These are phyloP conservation scores for Lasioglossum zephyrum DNA, from an alignment of 2,888 invertebrate species.

Conservation along the genomic window DNA sequence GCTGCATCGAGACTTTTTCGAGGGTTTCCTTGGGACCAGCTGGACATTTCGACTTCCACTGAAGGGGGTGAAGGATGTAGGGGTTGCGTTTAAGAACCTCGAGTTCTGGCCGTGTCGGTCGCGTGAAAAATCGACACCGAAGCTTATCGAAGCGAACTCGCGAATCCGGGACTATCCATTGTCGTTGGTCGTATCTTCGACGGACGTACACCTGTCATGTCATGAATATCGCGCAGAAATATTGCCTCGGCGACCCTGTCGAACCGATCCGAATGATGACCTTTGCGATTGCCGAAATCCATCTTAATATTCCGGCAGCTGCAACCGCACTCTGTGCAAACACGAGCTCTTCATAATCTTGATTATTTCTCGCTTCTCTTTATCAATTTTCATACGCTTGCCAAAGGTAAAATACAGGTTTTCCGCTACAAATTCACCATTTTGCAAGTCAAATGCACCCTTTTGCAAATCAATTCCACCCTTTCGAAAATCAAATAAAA, in stretches of 20 bases:
- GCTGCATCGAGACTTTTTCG: slow-evolving; percentile 52
- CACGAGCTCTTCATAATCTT: neutral
- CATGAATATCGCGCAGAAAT: slow-evolving; percentile 39
- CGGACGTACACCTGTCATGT: slow-evolving; percentile 55
- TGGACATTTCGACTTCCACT: slow-evolving; percentile 64
- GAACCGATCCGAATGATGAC: neutral
- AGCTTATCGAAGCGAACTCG: slow-evolving; percentile 47
- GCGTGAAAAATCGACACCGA: slow-evolving; percentile 61
- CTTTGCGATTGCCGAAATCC: neutral
- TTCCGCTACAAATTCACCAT: no score
- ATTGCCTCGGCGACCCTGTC: slow-evolving; percentile 24
- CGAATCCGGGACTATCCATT: slow-evolving; percentile 38
- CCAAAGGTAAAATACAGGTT: no score
- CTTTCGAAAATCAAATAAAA: no score
- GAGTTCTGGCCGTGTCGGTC: slow-evolving; percentile 50
- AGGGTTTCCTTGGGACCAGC: slow-evolving; percentile 43
- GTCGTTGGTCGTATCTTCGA: slow-evolving; percentile 59
- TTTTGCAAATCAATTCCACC: no score
- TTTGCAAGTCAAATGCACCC: no score
- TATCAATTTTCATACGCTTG: neutral
- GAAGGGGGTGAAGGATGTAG: neutral
- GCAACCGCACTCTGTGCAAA: neutral
- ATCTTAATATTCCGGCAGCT: neutral
- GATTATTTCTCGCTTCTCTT: neutral
- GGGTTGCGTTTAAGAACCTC: slow-evolving; percentile 62